Conservation (phyloP, 2,797 vertebrate species). For the Astyanax mexicanus region DNA sequence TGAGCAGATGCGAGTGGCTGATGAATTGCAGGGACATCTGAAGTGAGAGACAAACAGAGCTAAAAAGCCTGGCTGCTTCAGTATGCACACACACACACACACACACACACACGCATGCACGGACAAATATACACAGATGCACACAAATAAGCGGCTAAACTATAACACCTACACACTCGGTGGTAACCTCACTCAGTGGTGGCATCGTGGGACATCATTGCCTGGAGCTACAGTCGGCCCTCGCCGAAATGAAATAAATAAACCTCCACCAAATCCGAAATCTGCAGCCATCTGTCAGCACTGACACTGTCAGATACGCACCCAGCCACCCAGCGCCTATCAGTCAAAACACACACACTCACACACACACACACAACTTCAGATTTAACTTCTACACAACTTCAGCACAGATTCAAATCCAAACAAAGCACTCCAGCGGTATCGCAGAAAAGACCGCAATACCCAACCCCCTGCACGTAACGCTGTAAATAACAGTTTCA, state of each 20-base stretch:
- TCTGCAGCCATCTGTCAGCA: conserved; percentile 46
- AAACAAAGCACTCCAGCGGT: not conserved
- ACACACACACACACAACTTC: conserved; percentile 6
- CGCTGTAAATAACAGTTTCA: not conserved
- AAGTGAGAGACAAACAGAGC: conserved; percentile 69
- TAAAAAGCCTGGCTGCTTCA: conserved; percentile 44
- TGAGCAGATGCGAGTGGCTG: conserved; percentile 75
- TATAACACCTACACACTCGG: conserved; percentile 29
- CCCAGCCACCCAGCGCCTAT: conserved; percentile 34
- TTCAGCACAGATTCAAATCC: not conserved
- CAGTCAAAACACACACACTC: conserved; percentile 29
- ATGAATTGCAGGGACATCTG: conserved; percentile 75
- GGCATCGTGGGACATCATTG: conserved; percentile 31
- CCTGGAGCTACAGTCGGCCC: conserved; percentile 31
- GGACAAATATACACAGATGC: not conserved
- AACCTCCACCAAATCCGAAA: not conserved
- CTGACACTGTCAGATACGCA: conserved; percentile 40
- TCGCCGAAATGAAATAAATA: conserved; percentile 35
- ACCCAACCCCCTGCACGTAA: too few relatives aligned
- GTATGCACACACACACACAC: conserved; percentile 42
- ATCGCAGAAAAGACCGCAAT: not conserved
- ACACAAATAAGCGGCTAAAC: conserved; percentile 18
- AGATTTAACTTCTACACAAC: too few relatives aligned
- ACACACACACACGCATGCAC: conserved; percentile 17
- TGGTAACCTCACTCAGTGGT: conserved; percentile 44